Evolutionary conservation across 2,113 vertebrate genomes (phyloP).

Genomic region (Eleginops maclovinus): DNA sequence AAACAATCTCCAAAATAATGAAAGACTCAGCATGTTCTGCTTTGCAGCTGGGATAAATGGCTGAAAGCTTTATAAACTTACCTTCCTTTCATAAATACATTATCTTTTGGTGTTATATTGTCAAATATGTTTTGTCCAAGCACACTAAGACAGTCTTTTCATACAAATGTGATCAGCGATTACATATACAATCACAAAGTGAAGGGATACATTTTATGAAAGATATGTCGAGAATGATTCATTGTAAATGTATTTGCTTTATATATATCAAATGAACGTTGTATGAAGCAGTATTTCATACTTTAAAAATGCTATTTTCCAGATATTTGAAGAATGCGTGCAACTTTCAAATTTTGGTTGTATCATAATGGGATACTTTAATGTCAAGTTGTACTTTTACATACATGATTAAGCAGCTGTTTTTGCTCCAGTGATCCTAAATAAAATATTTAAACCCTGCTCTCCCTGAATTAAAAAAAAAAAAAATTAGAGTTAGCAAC

Average conservation of each 20-base stretch:
- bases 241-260: neutral
- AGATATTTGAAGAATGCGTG: neutral
- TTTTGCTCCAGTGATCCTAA: neutral
- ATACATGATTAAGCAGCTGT: neutral
- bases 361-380: neutral
- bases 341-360: neutral
- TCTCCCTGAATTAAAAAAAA: neutral
- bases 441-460: neutral
- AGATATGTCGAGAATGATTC: too few relatives aligned
- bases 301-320: neutral
- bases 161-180: too few relatives aligned
- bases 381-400: neutral
- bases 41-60: neutral
- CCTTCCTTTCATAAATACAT: neutral
- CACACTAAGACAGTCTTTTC: too few relatives aligned
- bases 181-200: too few relatives aligned
- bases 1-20: neutral
- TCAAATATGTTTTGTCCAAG: neutral
- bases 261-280: neutral
- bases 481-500: constrained; percentile 21
- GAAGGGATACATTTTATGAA: too few relatives aligned
- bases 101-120: neutral
- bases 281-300: neutral
- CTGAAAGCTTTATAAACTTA: neutral
- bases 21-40: too few relatives aligned